Conservation (phyloP, 64 coral and sea anemone species). For the Actinia equina region DNA sequence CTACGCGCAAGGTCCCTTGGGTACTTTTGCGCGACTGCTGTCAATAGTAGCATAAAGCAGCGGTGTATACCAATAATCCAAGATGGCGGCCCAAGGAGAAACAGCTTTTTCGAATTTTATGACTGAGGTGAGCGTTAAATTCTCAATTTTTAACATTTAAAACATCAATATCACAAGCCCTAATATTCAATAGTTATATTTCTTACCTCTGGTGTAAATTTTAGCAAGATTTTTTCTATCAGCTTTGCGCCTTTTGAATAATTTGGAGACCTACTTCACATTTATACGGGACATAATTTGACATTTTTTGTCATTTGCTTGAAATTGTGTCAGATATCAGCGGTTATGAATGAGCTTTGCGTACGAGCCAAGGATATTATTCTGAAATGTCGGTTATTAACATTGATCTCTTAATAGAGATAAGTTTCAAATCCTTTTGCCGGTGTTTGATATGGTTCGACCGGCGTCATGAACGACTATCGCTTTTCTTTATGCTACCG, state of each 20-base stretch:
- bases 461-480: background rate
- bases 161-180: background rate
- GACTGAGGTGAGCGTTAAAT: conserved; percentile 42
- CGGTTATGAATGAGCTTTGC: background rate
- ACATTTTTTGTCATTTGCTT: background rate
- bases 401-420: background rate
- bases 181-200: background rate
- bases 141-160: background rate
- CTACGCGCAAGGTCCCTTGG: background rate
- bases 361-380: background rate
- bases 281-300: background rate
- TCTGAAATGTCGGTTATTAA: background rate
- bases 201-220: background rate
- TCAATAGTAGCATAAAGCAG: background rate
- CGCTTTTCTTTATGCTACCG: background rate
- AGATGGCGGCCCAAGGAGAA: conserved; percentile 48
- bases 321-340: background rate
- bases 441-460: background rate
- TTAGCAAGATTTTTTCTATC: background rate
- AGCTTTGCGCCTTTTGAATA: background rate
- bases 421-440: background rate
- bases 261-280: background rate
- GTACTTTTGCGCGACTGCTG: background rate
- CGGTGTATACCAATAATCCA: conserved; percentile 29
- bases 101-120: conserved; percentile 66